A percentile compares a stretch with the other conserved stretches of the same genome.
Evolutionary conservation across 2,797 vertebrate species (phyloP).

Genomic region (Muscicapa comitata): DNA sequence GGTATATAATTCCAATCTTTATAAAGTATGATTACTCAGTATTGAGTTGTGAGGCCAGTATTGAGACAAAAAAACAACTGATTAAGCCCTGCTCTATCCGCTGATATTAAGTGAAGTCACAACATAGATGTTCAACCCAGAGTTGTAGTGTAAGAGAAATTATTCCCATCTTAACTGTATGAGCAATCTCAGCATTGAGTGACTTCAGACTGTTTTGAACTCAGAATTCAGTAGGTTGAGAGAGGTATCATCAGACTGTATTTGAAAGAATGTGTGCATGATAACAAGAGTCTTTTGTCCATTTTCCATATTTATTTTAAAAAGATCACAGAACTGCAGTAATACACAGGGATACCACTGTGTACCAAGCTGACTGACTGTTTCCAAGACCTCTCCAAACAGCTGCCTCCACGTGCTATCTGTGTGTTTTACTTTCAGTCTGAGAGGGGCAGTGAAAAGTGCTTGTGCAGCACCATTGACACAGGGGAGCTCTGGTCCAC

Average conservation of each 20-base stretch:
- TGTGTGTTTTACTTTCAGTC: background rate
- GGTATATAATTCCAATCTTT: background rate
- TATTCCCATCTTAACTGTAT: background rate
- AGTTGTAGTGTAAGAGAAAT: background rate
- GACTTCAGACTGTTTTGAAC: background rate
- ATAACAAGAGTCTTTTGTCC: background rate
- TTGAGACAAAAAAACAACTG: background rate
- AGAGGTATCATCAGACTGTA: background rate
- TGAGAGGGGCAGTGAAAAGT: background rate
- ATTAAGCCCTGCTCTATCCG: background rate
- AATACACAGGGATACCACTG: background rate
- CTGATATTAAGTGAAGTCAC: background rate
- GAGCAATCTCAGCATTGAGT: background rate
- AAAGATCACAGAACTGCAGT: background rate
- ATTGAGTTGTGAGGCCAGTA: background rate
- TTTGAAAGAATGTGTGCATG: background rate
- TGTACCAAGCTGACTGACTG: background rate
- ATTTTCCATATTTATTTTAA: background rate
- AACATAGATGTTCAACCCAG: background rate
- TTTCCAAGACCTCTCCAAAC: background rate
- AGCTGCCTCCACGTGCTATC: background rate
- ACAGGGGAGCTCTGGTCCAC: background rate
- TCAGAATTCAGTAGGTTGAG: background rate
- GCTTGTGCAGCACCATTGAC: background rate
- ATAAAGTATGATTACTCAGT: background rate